These are phyloP conservation scores for Carabus problematicus DNA, from an alignment of 2,888 invertebrate species.

Conservation along the genomic window DNA sequence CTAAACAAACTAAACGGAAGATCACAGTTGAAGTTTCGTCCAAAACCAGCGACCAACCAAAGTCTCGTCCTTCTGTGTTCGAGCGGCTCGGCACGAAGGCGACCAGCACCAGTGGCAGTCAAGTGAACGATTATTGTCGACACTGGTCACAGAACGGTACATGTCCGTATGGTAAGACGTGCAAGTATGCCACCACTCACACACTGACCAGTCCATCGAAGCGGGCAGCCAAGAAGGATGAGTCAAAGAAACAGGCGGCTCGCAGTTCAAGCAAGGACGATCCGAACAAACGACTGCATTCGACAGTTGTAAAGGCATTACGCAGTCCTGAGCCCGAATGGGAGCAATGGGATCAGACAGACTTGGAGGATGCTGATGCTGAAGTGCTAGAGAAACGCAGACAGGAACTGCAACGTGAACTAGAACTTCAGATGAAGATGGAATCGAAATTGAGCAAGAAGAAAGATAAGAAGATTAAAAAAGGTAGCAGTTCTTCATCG, in stretches of 20 bases:
- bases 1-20: constrained; percentile 78
- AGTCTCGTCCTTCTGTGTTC: constrained; percentile 79
- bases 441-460: constrained; percentile 73
- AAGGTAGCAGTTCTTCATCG: constrained; percentile 74
- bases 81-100: constrained; percentile 83
- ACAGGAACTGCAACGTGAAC: constrained; percentile 76
- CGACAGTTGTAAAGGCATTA: constrained; percentile 67
- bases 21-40: constrained; percentile 75
- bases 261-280: constrained; percentile 62
- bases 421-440: constrained; percentile 80
- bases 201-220: constrained; percentile 79
- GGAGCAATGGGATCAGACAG: constrained; percentile 80
- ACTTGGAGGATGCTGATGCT: constrained; percentile 82
- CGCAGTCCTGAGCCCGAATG: constrained; percentile 68
- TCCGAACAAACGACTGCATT: constrained; percentile 70
- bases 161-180: constrained; percentile 79
- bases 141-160: constrained; percentile 81
- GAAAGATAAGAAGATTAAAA: constrained; percentile 72
- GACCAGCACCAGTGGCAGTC: constrained; percentile 57
- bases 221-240: constrained; percentile 71
- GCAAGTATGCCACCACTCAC: constrained; percentile 78
- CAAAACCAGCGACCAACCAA: constrained; percentile 70
- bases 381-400: constrained; percentile 79
- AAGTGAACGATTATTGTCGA: constrained; percentile 73
- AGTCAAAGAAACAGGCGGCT: constrained; percentile 56